Conservation (phyloP, 2,888 invertebrate species). For the Nomada lathburiana region DNA sequence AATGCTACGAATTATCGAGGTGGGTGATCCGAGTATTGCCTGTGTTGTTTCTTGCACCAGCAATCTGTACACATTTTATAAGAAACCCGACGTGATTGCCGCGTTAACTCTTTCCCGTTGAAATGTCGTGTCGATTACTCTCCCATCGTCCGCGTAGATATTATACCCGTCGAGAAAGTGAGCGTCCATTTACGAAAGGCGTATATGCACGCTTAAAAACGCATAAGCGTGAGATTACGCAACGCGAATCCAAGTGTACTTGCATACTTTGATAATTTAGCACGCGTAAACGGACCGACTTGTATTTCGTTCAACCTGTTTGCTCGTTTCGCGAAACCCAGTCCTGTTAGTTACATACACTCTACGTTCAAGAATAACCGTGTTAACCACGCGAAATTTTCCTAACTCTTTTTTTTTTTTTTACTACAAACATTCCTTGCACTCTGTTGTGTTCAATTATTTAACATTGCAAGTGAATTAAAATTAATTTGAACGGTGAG, state of each 20-base stretch:
- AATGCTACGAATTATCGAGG: not conserved
- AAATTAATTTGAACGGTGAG: too few species aligned
- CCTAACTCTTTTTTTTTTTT: too few species aligned
- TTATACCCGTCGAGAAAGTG: slow-evolving; percentile 36
- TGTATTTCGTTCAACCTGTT: slow-evolving; percentile 8
- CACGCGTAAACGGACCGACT: slow-evolving; percentile 8
- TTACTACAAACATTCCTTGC: too few species aligned
- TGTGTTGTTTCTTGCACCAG: not conserved
- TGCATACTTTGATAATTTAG: slow-evolving; percentile 23
- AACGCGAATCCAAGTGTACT: slow-evolving; percentile 14
- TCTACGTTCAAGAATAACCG: too few species aligned
- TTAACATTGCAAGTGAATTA: too few species aligned
- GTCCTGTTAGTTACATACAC: not conserved
- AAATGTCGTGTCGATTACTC: slow-evolving; percentile 42
- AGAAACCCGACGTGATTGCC: not conserved
- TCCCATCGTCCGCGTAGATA: not conserved
- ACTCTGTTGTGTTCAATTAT: too few species aligned
- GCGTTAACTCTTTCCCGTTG: slow-evolving; percentile 7
- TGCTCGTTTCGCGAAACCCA: not conserved
- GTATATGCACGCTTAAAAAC: slow-evolving; percentile 29
- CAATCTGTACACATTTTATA: not conserved
- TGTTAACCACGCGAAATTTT: too few species aligned
- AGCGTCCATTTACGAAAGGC: slow-evolving; percentile 41
- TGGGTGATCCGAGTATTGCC: not conserved
- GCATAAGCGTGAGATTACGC: slow-evolving; percentile 42